Evolutionary conservation across 2,113 vertebrate genomes (phyloP), one percentile per base, ranked within the genome.

Genomic region (Conger conger): DNA sequence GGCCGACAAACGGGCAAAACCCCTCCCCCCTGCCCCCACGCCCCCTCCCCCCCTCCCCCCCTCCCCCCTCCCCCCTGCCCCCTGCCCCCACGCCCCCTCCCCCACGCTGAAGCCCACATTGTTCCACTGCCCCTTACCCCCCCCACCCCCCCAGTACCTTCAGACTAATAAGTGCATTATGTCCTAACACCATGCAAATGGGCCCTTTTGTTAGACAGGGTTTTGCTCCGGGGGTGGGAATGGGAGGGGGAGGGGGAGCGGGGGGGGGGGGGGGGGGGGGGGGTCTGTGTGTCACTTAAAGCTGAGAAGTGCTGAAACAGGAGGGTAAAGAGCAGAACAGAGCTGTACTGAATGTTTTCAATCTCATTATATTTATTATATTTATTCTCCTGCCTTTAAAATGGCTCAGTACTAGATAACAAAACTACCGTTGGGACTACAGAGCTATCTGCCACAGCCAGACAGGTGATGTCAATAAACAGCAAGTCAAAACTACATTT

Each of bases 111-210:
- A 27, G 80, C 87, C 83, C 87, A 84, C 87, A 87, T 88, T 90
- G 88, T 90, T 77, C 76, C 9, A 84, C 84, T 85, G 88, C 86
- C 87, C 86, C 81, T 84, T 84, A 86, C 73, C 36, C 73, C 35
- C 15, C 89, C 86, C 88, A 87, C 87, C 90, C 89, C 85, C 85
- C 81, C 81, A 83, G 87, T 81, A 82, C 87, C 90, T 82, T 79
- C 90, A 87, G 88, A 88, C 90, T 91, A 91, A 91, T 91, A 91
- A 91, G 87, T 88, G 90, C 87, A 91, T 91, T 91, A 89, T 89
- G 86, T 82, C 85, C 87, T 88, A 86, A 88, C 90, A 91, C 88
- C 82, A 86, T 91, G 87, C 90, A 91, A 91, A 91, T 89, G 87
- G 88, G 84, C 82, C 84, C 88, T 88, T 91, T 91, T 91, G 90